A percentile compares a stretch with the other conserved stretches of the same genome.
Evolutionary conservation across 1,140 invertebrate species (phyloP).

Genomic region (Drosophila sturtevanti): DNA sequence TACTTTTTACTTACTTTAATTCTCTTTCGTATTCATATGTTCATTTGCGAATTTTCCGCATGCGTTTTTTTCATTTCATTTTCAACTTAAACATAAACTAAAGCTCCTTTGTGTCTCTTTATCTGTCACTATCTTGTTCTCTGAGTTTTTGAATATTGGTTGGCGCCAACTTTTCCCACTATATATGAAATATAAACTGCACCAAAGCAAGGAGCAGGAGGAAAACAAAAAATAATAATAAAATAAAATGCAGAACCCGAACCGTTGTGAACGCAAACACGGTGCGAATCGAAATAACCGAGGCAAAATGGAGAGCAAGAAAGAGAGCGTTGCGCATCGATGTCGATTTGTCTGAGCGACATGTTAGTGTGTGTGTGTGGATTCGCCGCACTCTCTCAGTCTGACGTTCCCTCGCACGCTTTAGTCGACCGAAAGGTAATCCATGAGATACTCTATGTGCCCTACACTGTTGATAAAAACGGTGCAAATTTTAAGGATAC

Average conservation of each 20-base stretch:
- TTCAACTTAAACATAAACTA: slow-evolving; percentile 7
- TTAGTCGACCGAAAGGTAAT: background rate
- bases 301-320: slow-evolving; percentile 68
- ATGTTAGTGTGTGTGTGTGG: slow-evolving; percentile 35
- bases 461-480: background rate
- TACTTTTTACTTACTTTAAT: slow-evolving; percentile 65
- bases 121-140: slow-evolving; percentile 7
- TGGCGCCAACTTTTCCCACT: slow-evolving; percentile 19
- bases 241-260: slow-evolving; percentile 81
- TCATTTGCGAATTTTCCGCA: slow-evolving; percentile 76
- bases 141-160: background rate
- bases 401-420: slow-evolving; percentile 18
- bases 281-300: slow-evolving; percentile 77
- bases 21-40: slow-evolving; percentile 66
- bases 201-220: slow-evolving; percentile 62
- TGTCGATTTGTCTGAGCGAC: slow-evolving; percentile 24
- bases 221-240: slow-evolving; percentile 79
- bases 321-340: slow-evolving; percentile 48
- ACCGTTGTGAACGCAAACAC: slow-evolving; percentile 79
- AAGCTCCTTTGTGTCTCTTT: slow-evolving; percentile 6
- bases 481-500: background rate
- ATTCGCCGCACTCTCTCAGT: slow-evolving; percentile 48
- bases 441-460: background rate
- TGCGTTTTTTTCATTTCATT: slow-evolving; percentile 58
- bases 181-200: slow-evolving; percentile 49